Evolutionary conservation across 2,113 vertebrate genomes (phyloP), one percentile per base, ranked within the genome.

Genomic region (Butorides virescens): DNA sequence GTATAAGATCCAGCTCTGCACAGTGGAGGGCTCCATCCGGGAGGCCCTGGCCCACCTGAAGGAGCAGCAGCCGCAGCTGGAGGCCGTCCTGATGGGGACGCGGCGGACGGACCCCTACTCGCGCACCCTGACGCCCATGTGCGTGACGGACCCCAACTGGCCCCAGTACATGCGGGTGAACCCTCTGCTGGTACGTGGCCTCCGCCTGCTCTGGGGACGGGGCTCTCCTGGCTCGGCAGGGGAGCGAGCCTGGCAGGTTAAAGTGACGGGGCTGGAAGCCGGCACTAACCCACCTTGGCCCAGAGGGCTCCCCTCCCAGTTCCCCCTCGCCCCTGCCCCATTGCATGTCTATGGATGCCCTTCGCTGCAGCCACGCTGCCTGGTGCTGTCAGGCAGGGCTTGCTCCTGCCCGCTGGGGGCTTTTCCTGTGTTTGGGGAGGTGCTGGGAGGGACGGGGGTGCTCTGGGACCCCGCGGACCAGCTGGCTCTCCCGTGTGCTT

Each of bases 41-140:
- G 98, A 99, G 77, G 99, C 99, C 0, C 97, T 99, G 75, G 94
- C 23, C 4, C 97, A 96, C 36, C 97, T 99, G 77, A 98, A 98
- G 97, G 93, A 97, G 49, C 98, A 88, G 94, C 98, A 97, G 61
- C 99, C 99, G 0, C 97, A 98, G 85, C 97, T 99, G 86, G 97
- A 97, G 78, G 99, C 99, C 0, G 98, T 99, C 15, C 97, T 99
- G 73, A 99, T 99, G 99, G 99, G 99, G 3, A 99, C 99, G 1
- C 98, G 99, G 21, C 98, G 98, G 26, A 99, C 98, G 0, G 99
- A 99, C 96, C 99, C 99, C 18, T 99, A 99, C 95, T 99, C 99
- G 0, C 55, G 97, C 76, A 98, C 98, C 3, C 98, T 99, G 59
- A 96, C 96, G 1, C 92, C 98, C 34, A 98, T 99, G 97, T 99